A percentile compares a stretch with the other conserved stretches of the same genome.
These are phyloP conservation scores for Drosophila vallismaia DNA, from an alignment of 2,888 invertebrate species.

Conservation along the genomic window DNA sequence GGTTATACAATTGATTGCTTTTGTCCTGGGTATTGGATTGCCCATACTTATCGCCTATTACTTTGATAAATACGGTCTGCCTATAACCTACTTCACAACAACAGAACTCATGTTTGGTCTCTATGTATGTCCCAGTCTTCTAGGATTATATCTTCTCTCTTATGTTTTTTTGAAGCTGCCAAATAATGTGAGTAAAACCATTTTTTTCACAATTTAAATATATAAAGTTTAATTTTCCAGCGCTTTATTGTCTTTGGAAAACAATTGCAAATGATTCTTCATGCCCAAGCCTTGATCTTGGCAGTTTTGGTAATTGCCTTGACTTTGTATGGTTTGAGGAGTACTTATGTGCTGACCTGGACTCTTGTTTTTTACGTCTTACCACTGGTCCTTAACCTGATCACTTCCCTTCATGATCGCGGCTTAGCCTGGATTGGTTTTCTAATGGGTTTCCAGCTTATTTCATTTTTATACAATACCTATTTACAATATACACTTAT, in stretches of 20 bases:
- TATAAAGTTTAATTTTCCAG: conserved; percentile 41
- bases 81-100: conserved; percentile 86
- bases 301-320: conserved; percentile 58
- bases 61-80: conserved; percentile 81
- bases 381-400: conserved; percentile 71
- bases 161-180: conserved; percentile 71
- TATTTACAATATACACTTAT: conserved; percentile 84
- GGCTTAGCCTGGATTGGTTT: conserved; percentile 67
- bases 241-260: conserved; percentile 67
- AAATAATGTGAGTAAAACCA: conserved; percentile 63
- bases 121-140: conserved; percentile 78
- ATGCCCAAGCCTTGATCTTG: conserved; percentile 75
- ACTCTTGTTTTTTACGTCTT: conserved; percentile 74
- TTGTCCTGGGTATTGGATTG: conserved; percentile 75
- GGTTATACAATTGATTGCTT: conserved; percentile 54
- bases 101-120: conserved; percentile 84
- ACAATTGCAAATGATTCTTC: conserved; percentile 78
- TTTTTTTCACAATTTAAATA: not conserved
- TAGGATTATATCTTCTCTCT: conserved; percentile 75
- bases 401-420: conserved; percentile 72
- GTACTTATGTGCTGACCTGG: conserved; percentile 74
- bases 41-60: conserved; percentile 79
- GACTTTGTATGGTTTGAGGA: conserved; percentile 69
- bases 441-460: conserved; percentile 80
- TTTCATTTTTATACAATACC: conserved; percentile 84